Conservation (phyloP, 2,797 vertebrate species). For the Kryptolebias ocellatus region DNA sequence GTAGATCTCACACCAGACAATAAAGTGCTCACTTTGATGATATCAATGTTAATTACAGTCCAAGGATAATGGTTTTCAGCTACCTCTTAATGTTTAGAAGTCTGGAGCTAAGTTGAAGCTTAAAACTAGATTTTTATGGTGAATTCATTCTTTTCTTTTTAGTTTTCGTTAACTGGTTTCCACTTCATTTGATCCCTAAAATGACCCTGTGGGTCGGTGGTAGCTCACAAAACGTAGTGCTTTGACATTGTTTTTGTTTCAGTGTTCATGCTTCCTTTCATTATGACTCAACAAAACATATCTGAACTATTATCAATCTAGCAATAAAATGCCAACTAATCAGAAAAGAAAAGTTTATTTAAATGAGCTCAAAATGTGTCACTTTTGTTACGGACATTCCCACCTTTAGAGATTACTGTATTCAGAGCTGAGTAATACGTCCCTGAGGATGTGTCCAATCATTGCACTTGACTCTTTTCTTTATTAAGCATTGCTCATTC, state of each 20-base stretch:
- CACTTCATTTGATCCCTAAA: slow-evolving; percentile 39
- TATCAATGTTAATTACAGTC: slow-evolving; percentile 65
- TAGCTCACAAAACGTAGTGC: slow-evolving; percentile 36
- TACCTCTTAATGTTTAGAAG: slow-evolving; percentile 79
- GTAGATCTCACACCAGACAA: slow-evolving; percentile 42
- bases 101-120: slow-evolving; percentile 64
- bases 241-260: background rate
- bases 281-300: slow-evolving; percentile 30
- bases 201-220: slow-evolving; percentile 41
- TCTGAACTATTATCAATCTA: background rate
- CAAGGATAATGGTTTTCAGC: slow-evolving; percentile 68
- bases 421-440: slow-evolving; percentile 52
- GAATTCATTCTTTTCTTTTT: slow-evolving; percentile 48
- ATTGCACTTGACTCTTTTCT: slow-evolving; percentile 9
- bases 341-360: slow-evolving; percentile 4
- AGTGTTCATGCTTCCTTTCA: slow-evolving; percentile 27
- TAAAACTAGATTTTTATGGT: slow-evolving; percentile 60
- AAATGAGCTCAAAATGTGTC: slow-evolving; percentile 29
- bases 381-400: slow-evolving; percentile 20
- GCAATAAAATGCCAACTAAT: background rate
- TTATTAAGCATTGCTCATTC: slow-evolving; percentile 4
- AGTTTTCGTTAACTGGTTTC: slow-evolving; percentile 36
- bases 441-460: slow-evolving; percentile 30
- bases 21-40: slow-evolving; percentile 41
- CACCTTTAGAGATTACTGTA: slow-evolving; percentile 38